Conservation (phyloP, 2,888 invertebrate species). For the Drosophila rellima region DNA sequence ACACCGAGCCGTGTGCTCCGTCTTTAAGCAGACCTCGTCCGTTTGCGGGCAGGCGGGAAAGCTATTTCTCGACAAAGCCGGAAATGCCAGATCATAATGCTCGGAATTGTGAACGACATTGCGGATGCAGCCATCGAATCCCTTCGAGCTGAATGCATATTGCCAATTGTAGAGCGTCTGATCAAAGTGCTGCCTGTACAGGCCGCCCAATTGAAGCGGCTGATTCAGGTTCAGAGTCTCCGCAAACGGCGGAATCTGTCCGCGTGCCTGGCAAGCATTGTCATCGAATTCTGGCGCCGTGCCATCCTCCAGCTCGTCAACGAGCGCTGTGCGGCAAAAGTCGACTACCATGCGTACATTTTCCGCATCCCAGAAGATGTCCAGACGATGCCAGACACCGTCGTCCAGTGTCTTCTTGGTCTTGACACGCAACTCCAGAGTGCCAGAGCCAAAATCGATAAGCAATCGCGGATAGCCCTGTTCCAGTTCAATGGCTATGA, state of each 20-base stretch:
- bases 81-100: constrained; percentile 97
- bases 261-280: constrained; percentile 94
- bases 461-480: constrained; percentile 95
- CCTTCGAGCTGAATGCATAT: constrained; percentile 94
- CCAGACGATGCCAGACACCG: constrained; percentile 98
- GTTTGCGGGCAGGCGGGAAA: constrained; percentile 96
- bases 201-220: constrained; percentile 96
- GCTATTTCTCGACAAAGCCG: constrained; percentile 94
- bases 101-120: constrained; percentile 98
- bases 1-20: constrained; percentile 93
- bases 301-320: constrained; percentile 95
- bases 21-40: constrained; percentile 95
- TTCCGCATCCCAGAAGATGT: constrained; percentile 98
- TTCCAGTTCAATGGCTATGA: constrained; percentile 96
- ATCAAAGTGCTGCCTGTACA: constrained; percentile 95
- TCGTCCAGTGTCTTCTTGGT: constrained; percentile 95
- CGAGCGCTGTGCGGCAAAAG: constrained; percentile 94
- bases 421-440: constrained; percentile 93
- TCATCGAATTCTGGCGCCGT: constrained; percentile 95
- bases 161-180: constrained; percentile 95
- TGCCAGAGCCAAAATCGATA: constrained; percentile 97
- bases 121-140: constrained; percentile 97
- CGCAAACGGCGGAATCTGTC: constrained; percentile 96
- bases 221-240: constrained; percentile 97
- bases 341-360: constrained; percentile 96